Evolutionary conservation across 2,888 invertebrate species (phyloP).

Genomic region (Tuta absoluta): DNA sequence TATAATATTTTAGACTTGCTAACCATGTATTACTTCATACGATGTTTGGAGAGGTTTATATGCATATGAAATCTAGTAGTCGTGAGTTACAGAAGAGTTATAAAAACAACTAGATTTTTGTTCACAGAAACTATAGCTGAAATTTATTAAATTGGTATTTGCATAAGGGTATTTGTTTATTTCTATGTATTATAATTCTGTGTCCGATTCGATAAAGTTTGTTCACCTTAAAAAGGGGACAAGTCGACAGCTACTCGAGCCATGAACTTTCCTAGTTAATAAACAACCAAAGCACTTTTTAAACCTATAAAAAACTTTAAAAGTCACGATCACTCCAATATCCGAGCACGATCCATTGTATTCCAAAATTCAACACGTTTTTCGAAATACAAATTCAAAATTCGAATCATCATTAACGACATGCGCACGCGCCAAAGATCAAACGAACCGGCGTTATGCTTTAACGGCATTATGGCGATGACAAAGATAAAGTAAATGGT

Average conservation of each 20-base stretch:
- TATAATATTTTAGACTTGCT: constrained; percentile 33
- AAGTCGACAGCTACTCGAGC: neutral
- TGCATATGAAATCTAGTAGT: neutral
- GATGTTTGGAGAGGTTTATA: neutral
- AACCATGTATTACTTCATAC: constrained; percentile 16
- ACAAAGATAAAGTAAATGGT: constrained; percentile 43
- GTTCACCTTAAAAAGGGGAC: too few species aligned
- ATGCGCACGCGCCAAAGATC: constrained; percentile 67
- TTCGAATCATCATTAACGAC: constrained; percentile 50
- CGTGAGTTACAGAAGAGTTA: neutral
- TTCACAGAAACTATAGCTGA: neutral
- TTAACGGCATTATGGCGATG: constrained; percentile 48
- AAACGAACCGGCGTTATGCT: constrained; percentile 52
- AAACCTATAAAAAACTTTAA: constrained; percentile 15
- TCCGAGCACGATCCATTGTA: constrained; percentile 27
- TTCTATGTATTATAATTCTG: too few species aligned
- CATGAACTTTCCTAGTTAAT: neutral
- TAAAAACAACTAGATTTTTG: neutral
- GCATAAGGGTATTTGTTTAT: too few species aligned
- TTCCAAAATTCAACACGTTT: constrained; percentile 26
- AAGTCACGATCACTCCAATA: constrained; percentile 21
- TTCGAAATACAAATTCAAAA: constrained; percentile 38
- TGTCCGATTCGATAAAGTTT: too few species aligned
- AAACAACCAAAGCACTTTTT: constrained; percentile 32
- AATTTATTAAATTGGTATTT: too few species aligned